Evolutionary conservation across 2,113 vertebrate species (phyloP).

Genomic region (Albula glossodonta): DNA sequence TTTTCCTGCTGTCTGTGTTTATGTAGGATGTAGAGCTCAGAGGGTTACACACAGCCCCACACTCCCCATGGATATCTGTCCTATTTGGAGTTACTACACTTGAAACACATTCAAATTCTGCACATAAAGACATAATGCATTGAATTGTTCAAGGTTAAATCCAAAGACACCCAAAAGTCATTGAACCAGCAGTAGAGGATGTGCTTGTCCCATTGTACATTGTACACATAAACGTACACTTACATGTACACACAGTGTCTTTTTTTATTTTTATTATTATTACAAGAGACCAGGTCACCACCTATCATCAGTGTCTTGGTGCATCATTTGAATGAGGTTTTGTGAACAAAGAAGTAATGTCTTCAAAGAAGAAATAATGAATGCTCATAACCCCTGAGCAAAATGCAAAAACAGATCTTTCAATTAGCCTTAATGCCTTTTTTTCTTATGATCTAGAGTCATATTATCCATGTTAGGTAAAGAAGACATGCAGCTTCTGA

Average conservation of each 20-base stretch:
- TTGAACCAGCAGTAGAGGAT: slow-evolving; percentile 16
- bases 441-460: not conserved
- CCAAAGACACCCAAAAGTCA: slow-evolving; percentile 30
- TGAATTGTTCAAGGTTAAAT: slow-evolving; percentile 58
- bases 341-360: not conserved
- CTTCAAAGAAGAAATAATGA: not conserved
- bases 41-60: slow-evolving; percentile 26
- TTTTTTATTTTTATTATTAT: not conserved
- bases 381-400: not conserved
- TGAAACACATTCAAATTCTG: slow-evolving; percentile 46
- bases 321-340: not conserved
- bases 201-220: no score
- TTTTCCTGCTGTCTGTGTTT: not conserved
- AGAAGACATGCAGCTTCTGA: slow-evolving; percentile 38
- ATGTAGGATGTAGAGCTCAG: slow-evolving; percentile 33
- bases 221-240: no score
- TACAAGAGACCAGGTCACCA: not conserved
- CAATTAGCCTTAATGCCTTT: not conserved
- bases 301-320: not conserved
- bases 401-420: not conserved
- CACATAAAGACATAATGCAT: slow-evolving; percentile 33
- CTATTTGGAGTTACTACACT: slow-evolving; percentile 51
- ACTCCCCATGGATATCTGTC: slow-evolving; percentile 53
- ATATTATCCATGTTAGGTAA: slow-evolving; percentile 28
- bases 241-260: no score